Evolutionary conservation across 2,888 invertebrate species (phyloP), one percentile per base, ranked within the genome.

Genomic region (Pelosia muscerda): DNA sequence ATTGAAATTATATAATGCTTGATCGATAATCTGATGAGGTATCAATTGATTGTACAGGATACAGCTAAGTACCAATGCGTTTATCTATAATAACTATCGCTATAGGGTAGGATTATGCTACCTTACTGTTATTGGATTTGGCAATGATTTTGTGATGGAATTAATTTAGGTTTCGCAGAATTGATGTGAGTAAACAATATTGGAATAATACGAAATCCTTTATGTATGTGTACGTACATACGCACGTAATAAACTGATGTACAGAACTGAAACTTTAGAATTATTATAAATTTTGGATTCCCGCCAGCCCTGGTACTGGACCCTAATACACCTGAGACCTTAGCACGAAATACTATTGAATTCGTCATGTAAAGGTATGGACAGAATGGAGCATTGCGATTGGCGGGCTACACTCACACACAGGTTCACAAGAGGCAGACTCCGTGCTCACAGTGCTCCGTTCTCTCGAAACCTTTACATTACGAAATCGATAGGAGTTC

Each of bases 1-100:
- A 91, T 90, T 89, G 90, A 87, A 90, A 90, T 89, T 87, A 87
- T 84, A 72, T 82, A 81, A 82, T 74, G 82, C 79, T 75, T 84
- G 85, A 87, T 88, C 86, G 84, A 73, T 84, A 81, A 83, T 78
- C 82, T 78, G 86, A 86, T 85, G 82, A 64, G 66, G 73, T 76
- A 79, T 73, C 73, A 77, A 81, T 80, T 79, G 73, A 71, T 70
- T 58, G 54, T 38, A 49, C 19, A 68, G 67, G 59, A 72, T 68
- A 64, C 34, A 10, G 63, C 65, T 72, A 74, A 73, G 55, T 55
- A 42, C 53, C 49, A 15, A 11, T 57, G 55, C 53, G 54, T 53
- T 53, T 66, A 31, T 15, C 38, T 15, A 57, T 42, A n/a, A 59
- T 55, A 25, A 23, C 31, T 63, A 54, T 54, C 28, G 28, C n/a